Evolutionary conservation across 2,113 vertebrate species (phyloP), one percentile per base, ranked within the genome.

Genomic region (Oncorhynchus keta): DNA sequence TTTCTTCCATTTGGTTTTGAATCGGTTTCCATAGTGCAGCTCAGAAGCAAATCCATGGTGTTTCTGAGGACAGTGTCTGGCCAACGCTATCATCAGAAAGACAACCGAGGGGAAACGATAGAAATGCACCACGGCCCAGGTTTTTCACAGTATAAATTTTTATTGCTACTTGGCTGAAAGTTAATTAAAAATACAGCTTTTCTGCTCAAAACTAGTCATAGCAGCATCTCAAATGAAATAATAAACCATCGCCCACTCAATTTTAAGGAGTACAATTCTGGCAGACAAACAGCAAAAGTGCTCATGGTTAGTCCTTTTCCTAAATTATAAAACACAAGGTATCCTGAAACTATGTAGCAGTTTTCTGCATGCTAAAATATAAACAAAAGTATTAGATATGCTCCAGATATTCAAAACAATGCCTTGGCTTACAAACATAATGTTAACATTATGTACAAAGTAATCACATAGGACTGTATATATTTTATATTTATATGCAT

Each of bases 121-220:
- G 59, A 66, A 66, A 67, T 32, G 65, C 22, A 12, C 11, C 9
- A 66, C 14, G 26, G 45, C 13, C 13, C 9, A 49, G 20, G 28
- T 67, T 62, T 75, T 84, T 89, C 87, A 93, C 91, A 93, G 91
- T 95, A 94, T 92, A 95, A 95, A 94, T 85, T 84, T 95, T 95
- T 96, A 95, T 95, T 96, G 95, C 94, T 95, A 94, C 88, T 91
- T 91, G 88, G 89, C 89, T 94, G 91, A 90, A 95, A 92, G 86
- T 81, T 88, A 85, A 93, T 94, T 87, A 93, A 93, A 95, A 94
- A 91, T 93, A 95, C 78, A 90, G 77, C 86, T 91, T 78, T 87
- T 90, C 88, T 92, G 91, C 88, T 91, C 86, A 91, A 93, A 95
- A 91, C 84, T 85, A 90, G 88, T 90, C 79, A 92, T 93, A 93